Conservation (phyloP, 2,797 vertebrate species). For the Halcyon leucocephala region DNA sequence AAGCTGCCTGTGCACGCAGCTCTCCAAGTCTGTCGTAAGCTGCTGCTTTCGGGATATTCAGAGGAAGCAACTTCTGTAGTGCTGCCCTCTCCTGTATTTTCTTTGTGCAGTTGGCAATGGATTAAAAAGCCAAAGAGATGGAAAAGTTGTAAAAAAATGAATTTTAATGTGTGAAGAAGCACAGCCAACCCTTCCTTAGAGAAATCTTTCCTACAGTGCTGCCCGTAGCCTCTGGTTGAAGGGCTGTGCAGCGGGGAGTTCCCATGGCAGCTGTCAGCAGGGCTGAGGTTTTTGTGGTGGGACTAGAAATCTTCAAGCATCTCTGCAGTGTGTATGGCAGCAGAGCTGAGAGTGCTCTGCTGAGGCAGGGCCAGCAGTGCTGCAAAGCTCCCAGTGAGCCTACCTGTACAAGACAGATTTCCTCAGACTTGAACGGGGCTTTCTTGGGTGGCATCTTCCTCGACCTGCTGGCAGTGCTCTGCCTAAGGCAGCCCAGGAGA, state of each 20-base stretch:
- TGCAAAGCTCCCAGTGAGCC: not conserved
- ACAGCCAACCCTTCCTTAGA: not conserved
- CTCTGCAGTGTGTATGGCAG: not conserved
- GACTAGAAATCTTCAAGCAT: not conserved
- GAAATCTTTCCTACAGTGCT: not conserved
- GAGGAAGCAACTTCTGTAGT: not conserved
- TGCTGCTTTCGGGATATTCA: not conserved
- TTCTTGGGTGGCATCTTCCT: not conserved
- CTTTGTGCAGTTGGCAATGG: accelerated
- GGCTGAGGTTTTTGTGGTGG: not conserved
- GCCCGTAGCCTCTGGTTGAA: not conserved
- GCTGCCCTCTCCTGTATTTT: not conserved
- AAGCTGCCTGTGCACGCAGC: not conserved
- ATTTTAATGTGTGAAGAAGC: not conserved
- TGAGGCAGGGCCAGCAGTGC: not conserved
- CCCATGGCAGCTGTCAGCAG: not conserved
- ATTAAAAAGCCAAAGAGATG: not conserved
- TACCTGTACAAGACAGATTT: not conserved
- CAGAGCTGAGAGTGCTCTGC: not conserved
- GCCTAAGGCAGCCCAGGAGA: not conserved
- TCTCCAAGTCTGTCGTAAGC: not conserved
- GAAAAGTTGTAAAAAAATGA: not conserved
- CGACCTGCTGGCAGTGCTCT: not conserved
- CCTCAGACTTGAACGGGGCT: accelerated
- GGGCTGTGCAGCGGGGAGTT: not conserved